Conservation (phyloP, 2,797 vertebrate species). For the Furcifer pardalis region DNA sequence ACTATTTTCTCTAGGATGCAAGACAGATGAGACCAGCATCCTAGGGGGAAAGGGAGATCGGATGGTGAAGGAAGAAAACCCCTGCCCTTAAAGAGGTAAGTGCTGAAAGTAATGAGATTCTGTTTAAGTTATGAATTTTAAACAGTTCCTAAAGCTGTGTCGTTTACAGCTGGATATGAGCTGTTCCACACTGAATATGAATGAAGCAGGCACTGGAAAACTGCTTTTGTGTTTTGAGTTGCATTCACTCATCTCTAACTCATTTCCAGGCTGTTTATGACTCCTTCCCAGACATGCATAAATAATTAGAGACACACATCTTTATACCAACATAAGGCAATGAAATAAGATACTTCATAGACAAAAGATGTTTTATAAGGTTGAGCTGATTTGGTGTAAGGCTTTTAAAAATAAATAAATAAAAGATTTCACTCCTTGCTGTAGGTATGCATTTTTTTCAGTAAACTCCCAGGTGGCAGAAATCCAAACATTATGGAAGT, state of each 20-base stretch:
- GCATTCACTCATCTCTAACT: conserved; percentile 42
- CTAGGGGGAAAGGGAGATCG: conserved; percentile 1
- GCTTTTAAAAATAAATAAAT: neutral
- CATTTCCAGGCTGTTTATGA: conserved; percentile 30
- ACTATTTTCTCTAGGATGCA: conserved; percentile 38
- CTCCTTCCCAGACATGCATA: conserved; percentile 15
- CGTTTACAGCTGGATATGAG: conserved; percentile 54
- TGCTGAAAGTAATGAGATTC: conserved; percentile 61
- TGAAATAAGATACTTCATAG: neutral
- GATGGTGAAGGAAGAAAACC: conserved; percentile 14
- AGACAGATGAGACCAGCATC: conserved; percentile 41
- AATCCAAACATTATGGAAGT: neutral
- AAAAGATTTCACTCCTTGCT: neutral
- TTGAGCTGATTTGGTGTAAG: neutral
- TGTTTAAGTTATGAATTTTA: conserved; percentile 63
- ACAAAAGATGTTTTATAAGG: neutral
- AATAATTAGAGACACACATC: conserved; percentile 16
- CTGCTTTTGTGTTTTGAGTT: conserved; percentile 38
- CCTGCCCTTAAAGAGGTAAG: conserved; percentile 51
- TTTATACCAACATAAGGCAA: neutral
- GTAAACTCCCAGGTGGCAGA: neutral
- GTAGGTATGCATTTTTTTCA: neutral
- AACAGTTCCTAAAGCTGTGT: conserved; percentile 50
- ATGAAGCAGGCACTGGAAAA: conserved; percentile 40
- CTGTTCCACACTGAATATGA: conserved; percentile 39